A percentile compares a stretch with the other conserved stretches of the same genome.
Conservation (phyloP, 2,797 vertebrate genomes). For the Anolis apletophallus region DNA sequence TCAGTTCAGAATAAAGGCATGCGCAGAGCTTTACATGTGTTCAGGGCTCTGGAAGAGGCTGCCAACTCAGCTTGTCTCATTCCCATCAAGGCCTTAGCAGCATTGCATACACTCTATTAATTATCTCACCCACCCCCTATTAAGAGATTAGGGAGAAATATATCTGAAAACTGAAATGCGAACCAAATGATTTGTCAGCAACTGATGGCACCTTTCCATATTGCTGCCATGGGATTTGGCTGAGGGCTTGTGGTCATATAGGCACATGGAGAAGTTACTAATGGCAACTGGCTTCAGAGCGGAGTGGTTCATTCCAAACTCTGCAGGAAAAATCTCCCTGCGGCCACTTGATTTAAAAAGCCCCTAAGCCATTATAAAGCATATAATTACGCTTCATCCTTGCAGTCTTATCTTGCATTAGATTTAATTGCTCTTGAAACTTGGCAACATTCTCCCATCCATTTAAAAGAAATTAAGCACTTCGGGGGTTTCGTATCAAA, state of each 20-base stretch:
- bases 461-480: conserved; percentile 74
- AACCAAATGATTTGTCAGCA: conserved; percentile 22
- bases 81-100: neutral
- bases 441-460: conserved; percentile 55
- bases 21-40: neutral
- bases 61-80: neutral
- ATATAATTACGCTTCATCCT: conserved; percentile 71
- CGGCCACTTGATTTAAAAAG: conserved; percentile 72
- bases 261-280: neutral
- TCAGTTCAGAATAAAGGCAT: too few relatives aligned
- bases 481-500: conserved; percentile 52
- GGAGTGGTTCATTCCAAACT: conserved; percentile 58
- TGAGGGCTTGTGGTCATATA: conserved; percentile 47
- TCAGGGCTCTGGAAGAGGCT: neutral
- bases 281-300: conserved; percentile 40
- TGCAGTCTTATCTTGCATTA: conserved; percentile 65
- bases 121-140: neutral
- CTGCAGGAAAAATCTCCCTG: conserved; percentile 61
- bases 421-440: conserved; percentile 71
- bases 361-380: conserved; percentile 64
- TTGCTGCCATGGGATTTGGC: conserved; percentile 46
- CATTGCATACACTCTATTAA: neutral
- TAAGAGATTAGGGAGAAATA: neutral
- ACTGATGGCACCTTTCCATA: conserved; percentile 37
- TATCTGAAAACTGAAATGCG: conserved; percentile 26